Percentiles rank a stretch among this genome's conserved stretches.
These are phyloP conservation scores for Euborellia annulipes DNA, from an alignment of 1,140 invertebrate species.

Conservation along the genomic window DNA sequence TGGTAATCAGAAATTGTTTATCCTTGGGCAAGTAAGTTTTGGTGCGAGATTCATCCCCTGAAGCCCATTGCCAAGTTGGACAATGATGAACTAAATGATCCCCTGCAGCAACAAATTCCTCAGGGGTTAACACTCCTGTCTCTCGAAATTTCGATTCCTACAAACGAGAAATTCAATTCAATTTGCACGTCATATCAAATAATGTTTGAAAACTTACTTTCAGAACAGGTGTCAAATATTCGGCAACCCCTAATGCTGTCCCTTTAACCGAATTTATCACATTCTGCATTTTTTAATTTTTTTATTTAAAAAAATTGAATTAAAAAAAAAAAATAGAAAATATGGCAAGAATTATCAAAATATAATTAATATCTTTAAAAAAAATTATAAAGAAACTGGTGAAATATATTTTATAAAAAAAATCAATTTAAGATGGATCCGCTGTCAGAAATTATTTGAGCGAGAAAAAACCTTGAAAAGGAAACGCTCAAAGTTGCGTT, in stretches of 20 bases:
- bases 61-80: conserved; percentile 97
- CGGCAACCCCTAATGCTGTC: conserved; percentile 83
- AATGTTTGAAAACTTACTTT: conserved; percentile 45
- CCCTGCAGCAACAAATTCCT: conserved; percentile 92
- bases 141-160: conserved; percentile 97
- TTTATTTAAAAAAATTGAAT: too few relatives aligned
- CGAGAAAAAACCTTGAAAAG: too few relatives aligned
- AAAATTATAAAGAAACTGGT: too few relatives aligned
- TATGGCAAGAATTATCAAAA: too few relatives aligned
- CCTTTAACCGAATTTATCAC: conserved; percentile 91
- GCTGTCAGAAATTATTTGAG: too few relatives aligned
- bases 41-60: conserved; percentile 69
- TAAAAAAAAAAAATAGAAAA: too few relatives aligned
- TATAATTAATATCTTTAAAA: too few relatives aligned
- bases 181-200: conserved; percentile 10
- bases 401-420: too few relatives aligned
- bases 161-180: conserved; percentile 18
- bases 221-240: conserved; percentile 89
- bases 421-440: too few relatives aligned
- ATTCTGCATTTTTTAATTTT: conserved; percentile 84
- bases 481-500: too few relatives aligned
- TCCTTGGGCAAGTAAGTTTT: conserved; percentile 82
- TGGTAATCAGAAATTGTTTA: conserved; percentile 95
- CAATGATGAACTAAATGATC: conserved; percentile 98
- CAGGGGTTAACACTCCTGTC: conserved; percentile 92